Evolutionary conservation across 35 echinoderm and acorn worm species (phyloP), one percentile per base, ranked within the genome.

Genomic region (Ophioderma brevispina): DNA sequence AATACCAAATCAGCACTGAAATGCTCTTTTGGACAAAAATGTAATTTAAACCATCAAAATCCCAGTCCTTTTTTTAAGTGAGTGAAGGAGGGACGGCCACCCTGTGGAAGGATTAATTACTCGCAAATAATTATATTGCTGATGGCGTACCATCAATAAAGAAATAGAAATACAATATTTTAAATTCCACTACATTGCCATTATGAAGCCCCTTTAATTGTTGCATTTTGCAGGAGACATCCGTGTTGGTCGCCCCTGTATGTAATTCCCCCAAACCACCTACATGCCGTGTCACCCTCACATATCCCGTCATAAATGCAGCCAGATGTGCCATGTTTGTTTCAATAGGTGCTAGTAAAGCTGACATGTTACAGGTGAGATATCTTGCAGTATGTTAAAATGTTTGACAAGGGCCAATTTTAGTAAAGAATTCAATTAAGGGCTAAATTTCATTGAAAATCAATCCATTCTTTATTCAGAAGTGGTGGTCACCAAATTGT

Each of bases 211-310:
- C n/a, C n/a, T n/a, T n/a, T n/a, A n/a, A n/a, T n/a, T n/a, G n/a
- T n/a, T n/a, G n/a, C n/a, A n/a, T 55, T 25, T 76, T 79, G 17
- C 76, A 98, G 97, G 97, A 99, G 63, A 88, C 78, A 55, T 76
- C 79, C 25, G 39, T 99, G 30, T 80, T 79, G n/a, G 87, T 95
- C 23, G 97, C 97, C 31, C 94, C 97, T 19, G 93, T 99, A 18
- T 78, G 82, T 81, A 94, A 99, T 77, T 99, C 97, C 0, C 97
- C 97, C 8, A 99, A 99, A 80, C 97, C 97, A 50, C 97, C 97
- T 56, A 93, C 93, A 5, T 99, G 97, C 32, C 37, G 97, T 34
- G 94, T 99, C 0, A 99, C 97, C 18, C 43, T 99, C 50, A 99
- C 97, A 10, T 99, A 88, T 42, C 97, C 97, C 76, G 94, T 99